These are phyloP conservation scores for Ophiodon elongatus DNA, from an alignment of 2,113 vertebrate species.

Conservation along the genomic window DNA sequence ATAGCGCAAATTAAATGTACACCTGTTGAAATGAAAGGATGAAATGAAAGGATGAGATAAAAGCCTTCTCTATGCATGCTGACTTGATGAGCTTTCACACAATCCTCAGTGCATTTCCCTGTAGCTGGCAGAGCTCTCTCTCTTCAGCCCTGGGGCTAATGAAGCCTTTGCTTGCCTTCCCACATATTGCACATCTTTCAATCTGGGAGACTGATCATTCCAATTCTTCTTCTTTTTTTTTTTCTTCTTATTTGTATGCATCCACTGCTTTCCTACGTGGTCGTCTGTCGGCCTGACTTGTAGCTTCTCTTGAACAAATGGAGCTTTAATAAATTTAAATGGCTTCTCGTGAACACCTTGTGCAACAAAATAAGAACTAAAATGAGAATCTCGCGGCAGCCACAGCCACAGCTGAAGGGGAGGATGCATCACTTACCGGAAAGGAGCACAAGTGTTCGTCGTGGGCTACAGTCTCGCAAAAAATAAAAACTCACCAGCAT, in stretches of 20 bases:
- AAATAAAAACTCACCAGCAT: neutral
- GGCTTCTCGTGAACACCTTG: conserved; percentile 9
- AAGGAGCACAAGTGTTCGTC: conserved; percentile 10
- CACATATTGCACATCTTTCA: conserved; percentile 53
- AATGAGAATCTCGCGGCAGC: neutral
- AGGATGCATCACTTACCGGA: neutral
- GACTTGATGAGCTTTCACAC: conserved; percentile 29
- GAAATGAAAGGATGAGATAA: conserved; percentile 28
- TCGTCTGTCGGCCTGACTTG: conserved; percentile 19
- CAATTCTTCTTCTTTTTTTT: conserved; percentile 31
- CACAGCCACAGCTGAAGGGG: neutral
- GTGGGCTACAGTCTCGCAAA: neutral
- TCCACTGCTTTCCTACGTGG: conserved; percentile 10
- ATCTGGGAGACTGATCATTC: conserved; percentile 47
- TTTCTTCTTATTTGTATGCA: conserved; percentile 20
- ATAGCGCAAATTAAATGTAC: conserved; percentile 3
- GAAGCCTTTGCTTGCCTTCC: conserved; percentile 45
- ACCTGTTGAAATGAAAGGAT: conserved; percentile 17
- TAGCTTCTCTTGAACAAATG: neutral
- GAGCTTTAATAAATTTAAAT: conserved; percentile 1
- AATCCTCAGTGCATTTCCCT: conserved; percentile 21
- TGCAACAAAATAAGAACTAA: neutral
- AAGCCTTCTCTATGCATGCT: conserved; percentile 5
- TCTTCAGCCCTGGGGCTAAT: conserved; percentile 51
- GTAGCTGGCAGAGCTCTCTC: conserved; percentile 20